Base-by-base conservation (phyloP, 2,888 invertebrate species). In the Coelinius sp. region DNA sequence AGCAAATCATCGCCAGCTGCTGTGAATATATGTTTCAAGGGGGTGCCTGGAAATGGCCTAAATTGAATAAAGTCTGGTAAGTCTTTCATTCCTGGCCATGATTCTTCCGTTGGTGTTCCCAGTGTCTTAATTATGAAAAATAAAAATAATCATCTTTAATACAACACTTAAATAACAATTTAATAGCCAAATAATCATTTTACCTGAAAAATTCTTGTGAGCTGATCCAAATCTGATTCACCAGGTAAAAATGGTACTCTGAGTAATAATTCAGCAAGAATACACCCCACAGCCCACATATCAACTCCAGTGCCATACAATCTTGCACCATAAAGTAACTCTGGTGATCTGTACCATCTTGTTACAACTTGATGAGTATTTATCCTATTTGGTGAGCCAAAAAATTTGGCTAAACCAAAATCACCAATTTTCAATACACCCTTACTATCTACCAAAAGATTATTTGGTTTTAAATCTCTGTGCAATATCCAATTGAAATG, bases 251-350 rank as follows among this genome's bases (percentile, higher is more conserved):
- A 95, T 0, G 99, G 99, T 2, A 94, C 93, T 76, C 97, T 89
- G n/a, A 97, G 89, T 63, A 97, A 88, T 20, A 99, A 90, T 88
- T 99, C 99, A 0, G 98, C 99, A 75, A 99, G 88, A 84, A 99
- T 99, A 86, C 99, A 99, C 2, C 99, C 99, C 10, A 98, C 93
- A 2, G 99, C 98, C 99, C 99, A 99, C 90, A 99, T 97, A 85
- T 99, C 99, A 14, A 99, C 95, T 1, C 97, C 97, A 10, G 95
- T 95, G 12, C 97, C 95, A 88, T 99, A 99, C 84, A 96, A 95
- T 59, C 96, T 91, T 0, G 99, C 97, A 20, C 99, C 99, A 89
- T 95, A 98, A 41, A 99, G 89, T 31, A 99, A 89, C 88, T 99
- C 99, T 0, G 99, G 99, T 27, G 94, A 92, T 84, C 97, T 92